Conservation (phyloP, 2,888 invertebrate species). For the Neoitamus cyanurus region DNA sequence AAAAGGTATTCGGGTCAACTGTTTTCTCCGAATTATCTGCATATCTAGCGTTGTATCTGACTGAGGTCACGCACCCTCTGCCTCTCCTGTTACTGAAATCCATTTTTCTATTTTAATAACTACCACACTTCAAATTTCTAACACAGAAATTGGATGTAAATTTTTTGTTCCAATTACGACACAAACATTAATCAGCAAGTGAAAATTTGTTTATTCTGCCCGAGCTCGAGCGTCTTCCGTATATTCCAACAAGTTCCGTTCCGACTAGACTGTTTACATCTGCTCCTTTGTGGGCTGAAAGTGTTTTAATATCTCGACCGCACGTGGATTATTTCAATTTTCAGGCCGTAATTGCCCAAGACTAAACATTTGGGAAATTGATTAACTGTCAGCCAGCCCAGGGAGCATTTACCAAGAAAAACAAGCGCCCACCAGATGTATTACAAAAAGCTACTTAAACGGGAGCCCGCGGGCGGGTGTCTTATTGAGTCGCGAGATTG, state of each 20-base stretch:
- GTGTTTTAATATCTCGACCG: conserved; percentile 2
- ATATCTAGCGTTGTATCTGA: too few relatives aligned
- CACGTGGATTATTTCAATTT: conserved; percentile 5
- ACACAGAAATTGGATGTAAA: too few relatives aligned
- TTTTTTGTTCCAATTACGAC: not conserved
- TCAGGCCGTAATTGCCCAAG: not conserved
- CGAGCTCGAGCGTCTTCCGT: not conserved
- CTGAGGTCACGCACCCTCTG: too few relatives aligned
- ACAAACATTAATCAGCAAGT: not conserved
- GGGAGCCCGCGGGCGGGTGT: not conserved
- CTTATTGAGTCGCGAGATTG: not conserved
- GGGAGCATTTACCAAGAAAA: not conserved
- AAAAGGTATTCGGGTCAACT: too few relatives aligned
- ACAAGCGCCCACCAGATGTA: not conserved
- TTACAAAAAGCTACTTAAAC: not conserved
- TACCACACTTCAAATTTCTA: too few relatives aligned
- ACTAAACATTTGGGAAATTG: not conserved
- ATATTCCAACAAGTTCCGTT: not conserved
- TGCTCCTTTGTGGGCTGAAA: not conserved
- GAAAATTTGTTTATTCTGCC: not conserved
- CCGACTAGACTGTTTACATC: not conserved
- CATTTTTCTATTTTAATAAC: too few relatives aligned
- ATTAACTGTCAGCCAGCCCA: not conserved
- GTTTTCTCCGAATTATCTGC: too few relatives aligned
- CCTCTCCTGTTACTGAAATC: too few relatives aligned